Percentiles rank a stretch among this genome's conserved stretches.
These are phyloP conservation scores for Biston betularia DNA, from an alignment of 2,888 invertebrate genomes.

Conservation along the genomic window DNA sequence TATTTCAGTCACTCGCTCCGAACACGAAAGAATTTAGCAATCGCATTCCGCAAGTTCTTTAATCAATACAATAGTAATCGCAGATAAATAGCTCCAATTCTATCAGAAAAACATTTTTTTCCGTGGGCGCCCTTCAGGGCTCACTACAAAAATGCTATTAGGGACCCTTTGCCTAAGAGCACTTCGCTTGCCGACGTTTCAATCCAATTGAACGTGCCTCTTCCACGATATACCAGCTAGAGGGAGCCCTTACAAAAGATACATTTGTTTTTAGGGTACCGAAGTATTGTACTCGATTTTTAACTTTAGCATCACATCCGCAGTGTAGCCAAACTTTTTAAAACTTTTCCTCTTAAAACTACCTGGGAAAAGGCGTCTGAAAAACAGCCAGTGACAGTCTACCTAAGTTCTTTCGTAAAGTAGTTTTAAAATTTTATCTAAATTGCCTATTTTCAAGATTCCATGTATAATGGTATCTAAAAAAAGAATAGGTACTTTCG, in stretches of 20 bases:
- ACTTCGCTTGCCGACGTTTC: conserved; percentile 68
- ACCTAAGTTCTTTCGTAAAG: conserved; percentile 7
- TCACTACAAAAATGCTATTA: conserved; percentile 77
- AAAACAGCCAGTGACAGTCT: conserved; percentile 15
- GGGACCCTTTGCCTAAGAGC: conserved; percentile 66
- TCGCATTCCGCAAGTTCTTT: conserved; percentile 55
- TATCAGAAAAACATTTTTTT: conserved; percentile 76
- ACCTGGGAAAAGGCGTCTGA: conserved; percentile 15
- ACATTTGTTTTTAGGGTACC: conserved; percentile 60
- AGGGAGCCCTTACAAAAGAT: conserved; percentile 60
- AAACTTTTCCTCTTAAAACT: conserved; percentile 19
- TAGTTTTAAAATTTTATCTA: conserved; percentile 16
- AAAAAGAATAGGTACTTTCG: not conserved
- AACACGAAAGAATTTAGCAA: conserved; percentile 47
- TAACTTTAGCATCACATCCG: conserved; percentile 30
- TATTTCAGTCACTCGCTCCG: conserved; percentile 36
- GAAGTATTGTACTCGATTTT: conserved; percentile 38
- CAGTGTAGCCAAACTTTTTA: conserved; percentile 6
- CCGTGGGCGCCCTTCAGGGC: conserved; percentile 60
- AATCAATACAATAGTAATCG: conserved; percentile 73
- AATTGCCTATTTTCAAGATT: not conserved
- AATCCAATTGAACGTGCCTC: conserved; percentile 75
- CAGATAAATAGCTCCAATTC: conserved; percentile 69
- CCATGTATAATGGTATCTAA: not conserved
- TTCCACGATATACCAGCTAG: conserved; percentile 60